These are phyloP conservation scores for Sciurus vulgaris DNA, from an alignment of 2,797 vertebrate species.

Conservation along the genomic window DNA sequence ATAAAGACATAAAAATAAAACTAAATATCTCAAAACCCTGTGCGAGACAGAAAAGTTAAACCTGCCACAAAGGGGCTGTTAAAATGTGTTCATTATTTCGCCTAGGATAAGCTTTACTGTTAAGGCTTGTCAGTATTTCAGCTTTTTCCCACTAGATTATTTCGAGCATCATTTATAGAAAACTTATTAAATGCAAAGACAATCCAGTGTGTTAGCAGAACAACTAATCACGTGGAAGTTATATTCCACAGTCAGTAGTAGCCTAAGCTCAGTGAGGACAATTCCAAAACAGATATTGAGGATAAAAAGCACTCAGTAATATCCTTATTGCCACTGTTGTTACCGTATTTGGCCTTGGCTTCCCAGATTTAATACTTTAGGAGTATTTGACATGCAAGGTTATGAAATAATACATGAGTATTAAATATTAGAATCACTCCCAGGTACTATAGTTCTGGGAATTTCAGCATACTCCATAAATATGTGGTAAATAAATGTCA, in stretches of 20 bases:
- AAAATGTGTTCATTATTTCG: constrained; percentile 73
- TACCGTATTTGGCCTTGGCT: constrained; percentile 23
- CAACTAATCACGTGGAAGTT: constrained; percentile 28
- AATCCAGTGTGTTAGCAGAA: background rate
- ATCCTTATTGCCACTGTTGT: background rate
- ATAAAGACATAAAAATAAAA: constrained; percentile 79
- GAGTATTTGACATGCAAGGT: background rate
- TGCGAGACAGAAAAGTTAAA: constrained; percentile 67
- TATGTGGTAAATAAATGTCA: background rate
- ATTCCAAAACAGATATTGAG: background rate
- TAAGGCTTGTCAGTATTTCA: constrained; percentile 65
- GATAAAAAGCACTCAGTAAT: background rate
- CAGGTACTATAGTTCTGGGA: background rate
- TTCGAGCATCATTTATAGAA: constrained; percentile 70
- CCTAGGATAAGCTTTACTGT: constrained; percentile 66
- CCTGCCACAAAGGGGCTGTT: constrained; percentile 67
- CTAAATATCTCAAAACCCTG: constrained; percentile 49
- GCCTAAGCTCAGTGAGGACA: background rate
- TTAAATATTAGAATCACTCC: constrained; percentile 19
- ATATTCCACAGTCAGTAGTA: background rate
- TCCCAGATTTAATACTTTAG: constrained; percentile 20
- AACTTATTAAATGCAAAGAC: constrained; percentile 64
- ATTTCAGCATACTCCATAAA: background rate
- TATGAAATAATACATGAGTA: constrained; percentile 21
- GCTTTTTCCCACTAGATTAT: constrained; percentile 67